Evolutionary conservation across 2,888 invertebrate genomes (phyloP), one percentile per base, ranked within the genome.

Genomic region (Electrophaes corylata): DNA sequence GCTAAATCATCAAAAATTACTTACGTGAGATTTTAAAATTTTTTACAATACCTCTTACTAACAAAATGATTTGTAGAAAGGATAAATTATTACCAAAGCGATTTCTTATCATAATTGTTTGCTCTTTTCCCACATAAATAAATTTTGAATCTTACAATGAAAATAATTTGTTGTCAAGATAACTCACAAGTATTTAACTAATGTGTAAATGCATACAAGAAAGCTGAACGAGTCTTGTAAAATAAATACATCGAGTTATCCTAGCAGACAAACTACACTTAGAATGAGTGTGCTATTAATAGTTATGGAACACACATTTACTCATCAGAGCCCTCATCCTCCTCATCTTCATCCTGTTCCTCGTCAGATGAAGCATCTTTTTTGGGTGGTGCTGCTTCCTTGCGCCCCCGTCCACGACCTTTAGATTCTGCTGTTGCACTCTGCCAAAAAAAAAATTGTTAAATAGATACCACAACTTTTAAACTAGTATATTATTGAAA

Each of bases 241-340:
- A 50, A 55, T 39, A 71, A 70, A 74, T 75, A 75, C 74, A 75
- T 67, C 73, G 84, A 83, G 86, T 87, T 86, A 89, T 84, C 83
- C 64, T 81, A 83, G 86, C 86, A 85, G 81, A 84, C 88, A 87
- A 88, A 86, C 88, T 88, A 88, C 85, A 84, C 90, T 90, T 88
- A 73, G 79, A 80, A 79, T 84, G 80, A 83, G 81, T 81, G 72
- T 71, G 81, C 74, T 73, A 75, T 78, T 61, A 52, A 51, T 46
- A 72, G 72, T 75, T 75, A 77, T 74, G 69, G 62, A 81, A 80
- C 78, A 79, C 78, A 52, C 67, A 60, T 81, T 88, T 90, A 92
- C 85, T 92, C 89, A 81, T 92, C 92, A 70, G 92, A 92, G 69
- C 87, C 92, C 63, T 92, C 91, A 46, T 92, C 91, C 20, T 91